These are phyloP conservation scores for Strigamia crassipes DNA, from an alignment of 2,888 invertebrate genomes.

Conservation along the genomic window DNA sequence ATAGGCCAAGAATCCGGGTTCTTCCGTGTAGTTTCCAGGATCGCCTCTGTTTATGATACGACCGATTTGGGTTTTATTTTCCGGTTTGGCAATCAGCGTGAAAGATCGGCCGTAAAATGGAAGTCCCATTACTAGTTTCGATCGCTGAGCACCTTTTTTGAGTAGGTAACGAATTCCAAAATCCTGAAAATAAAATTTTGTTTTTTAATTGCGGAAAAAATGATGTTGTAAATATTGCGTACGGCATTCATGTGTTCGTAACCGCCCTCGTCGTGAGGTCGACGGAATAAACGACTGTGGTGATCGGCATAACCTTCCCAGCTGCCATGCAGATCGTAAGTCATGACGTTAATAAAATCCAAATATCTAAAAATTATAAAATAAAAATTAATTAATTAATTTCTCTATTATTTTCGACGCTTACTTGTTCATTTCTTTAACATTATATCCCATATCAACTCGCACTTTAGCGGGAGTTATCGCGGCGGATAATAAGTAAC, in stretches of 20 bases:
- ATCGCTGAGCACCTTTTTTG: conserved; percentile 75
- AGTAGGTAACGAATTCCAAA: conserved; percentile 82
- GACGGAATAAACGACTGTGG: conserved; percentile 80
- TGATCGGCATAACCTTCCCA: conserved; percentile 93
- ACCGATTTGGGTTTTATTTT: not conserved
- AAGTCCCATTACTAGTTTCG: conserved; percentile 82
- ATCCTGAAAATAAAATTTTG: conserved; percentile 62
- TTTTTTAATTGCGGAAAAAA: not conserved
- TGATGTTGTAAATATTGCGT: conserved; percentile 57
- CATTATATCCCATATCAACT: conserved; percentile 81
- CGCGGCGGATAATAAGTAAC: conserved; percentile 76
- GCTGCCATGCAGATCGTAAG: conserved; percentile 88
- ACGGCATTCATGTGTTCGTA: conserved; percentile 80
- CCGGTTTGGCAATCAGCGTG: conserved; percentile 64
- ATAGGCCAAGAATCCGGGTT: conserved; percentile 75
- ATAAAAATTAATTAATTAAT: not conserved
- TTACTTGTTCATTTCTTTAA: conserved; percentile 69
- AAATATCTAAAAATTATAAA: conserved; percentile 61
- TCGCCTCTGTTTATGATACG: conserved; percentile 69
- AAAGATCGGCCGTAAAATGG: conserved; percentile 90
- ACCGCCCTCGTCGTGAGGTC: conserved; percentile 74
- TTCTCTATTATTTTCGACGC: not conserved
- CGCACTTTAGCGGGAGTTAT: conserved; percentile 87
- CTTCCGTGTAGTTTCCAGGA: conserved; percentile 74
- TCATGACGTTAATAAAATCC: conserved; percentile 90